phyloP scores from a whole-genome alignment of 2,113 vertebrate species.

The Pomatorhinus ruficollis region DNA sequence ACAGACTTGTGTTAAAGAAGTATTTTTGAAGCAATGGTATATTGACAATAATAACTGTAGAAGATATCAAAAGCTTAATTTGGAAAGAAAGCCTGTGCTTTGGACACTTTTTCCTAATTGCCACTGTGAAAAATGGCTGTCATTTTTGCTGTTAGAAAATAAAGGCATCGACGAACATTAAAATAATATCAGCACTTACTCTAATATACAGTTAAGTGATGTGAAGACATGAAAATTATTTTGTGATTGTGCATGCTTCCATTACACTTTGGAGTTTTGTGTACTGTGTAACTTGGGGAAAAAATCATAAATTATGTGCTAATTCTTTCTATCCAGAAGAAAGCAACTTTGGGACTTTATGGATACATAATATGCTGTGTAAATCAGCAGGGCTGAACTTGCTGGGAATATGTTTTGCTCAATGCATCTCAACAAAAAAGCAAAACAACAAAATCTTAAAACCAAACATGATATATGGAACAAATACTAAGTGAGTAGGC shows the following conservation, averaged over 20 bases:
- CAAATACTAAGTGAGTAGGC: background rate
- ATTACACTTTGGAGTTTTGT: constrained; percentile 31
- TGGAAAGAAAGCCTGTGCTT: constrained; percentile 28
- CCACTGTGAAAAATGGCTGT: constrained; percentile 12
- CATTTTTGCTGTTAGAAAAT: constrained; percentile 26
- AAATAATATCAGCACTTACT: constrained; percentile 37
- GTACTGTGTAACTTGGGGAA: background rate
- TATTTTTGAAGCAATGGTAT: background rate
- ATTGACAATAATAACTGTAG: background rate
- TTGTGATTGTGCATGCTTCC: constrained; percentile 4
- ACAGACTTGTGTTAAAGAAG: background rate
- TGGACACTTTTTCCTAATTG: background rate
- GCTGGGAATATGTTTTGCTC: constrained; percentile 24
- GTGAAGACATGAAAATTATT: constrained; percentile 36
- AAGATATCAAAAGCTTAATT: background rate
- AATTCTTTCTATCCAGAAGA: constrained; percentile 2
- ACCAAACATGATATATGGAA: background rate
- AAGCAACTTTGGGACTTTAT: background rate
- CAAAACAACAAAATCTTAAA: background rate
- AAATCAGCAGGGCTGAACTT: constrained; percentile 36
- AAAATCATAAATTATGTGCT: constrained; percentile 18
- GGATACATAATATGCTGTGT: background rate
- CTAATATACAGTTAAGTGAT: constrained; percentile 30
- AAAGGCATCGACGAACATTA: background rate
- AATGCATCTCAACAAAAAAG: background rate